Evolutionary conservation across 2,113 vertebrate genomes (phyloP), one percentile per base, ranked within the genome.

Genomic region (Lepisosteus osseus): DNA sequence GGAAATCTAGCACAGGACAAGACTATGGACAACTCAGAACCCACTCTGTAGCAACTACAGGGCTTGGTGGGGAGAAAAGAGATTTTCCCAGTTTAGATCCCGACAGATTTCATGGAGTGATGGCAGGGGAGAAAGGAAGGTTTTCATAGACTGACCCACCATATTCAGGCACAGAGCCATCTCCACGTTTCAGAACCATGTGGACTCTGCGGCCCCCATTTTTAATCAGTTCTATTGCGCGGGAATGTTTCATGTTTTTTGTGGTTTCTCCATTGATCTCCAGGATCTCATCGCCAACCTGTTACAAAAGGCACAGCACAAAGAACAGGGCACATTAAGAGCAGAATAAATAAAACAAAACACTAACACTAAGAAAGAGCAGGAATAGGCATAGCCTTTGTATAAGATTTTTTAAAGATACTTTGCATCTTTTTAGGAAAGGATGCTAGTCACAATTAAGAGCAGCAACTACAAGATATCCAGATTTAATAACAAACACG

Each of bases 91-190:
- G 9, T 51, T 51, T 51, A 51, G 47, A 51, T 87, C 88, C 92
- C 75, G 89, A 82, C 83, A 85, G 86, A 84, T 9, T 87, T 99
- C 95, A 99, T 89, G 96, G 96, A 84, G 96, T 98, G 96, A 99
- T 95, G 95, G 95, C 94, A 91, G 96, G 93, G 86, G 97, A 97
- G 92, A 98, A 98, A 92, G 96, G 94, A 94, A 97, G 92, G 94
- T 96, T 99, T 96, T 99, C 96, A 94, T 96, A 98, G 96, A 98
- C 96, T 95, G 97, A 99, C 97, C 97, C 97, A 99, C 97, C 97
- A 99, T 99, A 99, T 98, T 99, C 97, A 64, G 97, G 97, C 90
- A 99, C 97, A 0, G 97, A 99, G 91, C 97, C 97, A 80, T 99
- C 96, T 77, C 97, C 97, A 77, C 96, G 90, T 91, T 97, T 98